These are phyloP conservation scores for Lithophane socia DNA, from an alignment of 2,888 invertebrate species.

Conservation along the genomic window DNA sequence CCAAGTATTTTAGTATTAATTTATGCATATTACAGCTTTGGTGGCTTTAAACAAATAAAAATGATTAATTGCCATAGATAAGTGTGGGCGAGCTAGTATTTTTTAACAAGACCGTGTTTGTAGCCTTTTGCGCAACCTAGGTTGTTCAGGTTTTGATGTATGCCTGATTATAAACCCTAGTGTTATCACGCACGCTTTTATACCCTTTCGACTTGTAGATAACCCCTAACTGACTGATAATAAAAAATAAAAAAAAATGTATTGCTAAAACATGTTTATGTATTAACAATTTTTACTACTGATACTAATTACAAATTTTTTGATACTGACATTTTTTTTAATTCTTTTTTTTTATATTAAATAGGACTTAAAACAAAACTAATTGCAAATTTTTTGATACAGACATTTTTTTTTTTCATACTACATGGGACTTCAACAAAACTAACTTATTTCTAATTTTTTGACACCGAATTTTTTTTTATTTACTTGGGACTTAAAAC, in stretches of 20 bases:
- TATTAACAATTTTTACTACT: too few species aligned
- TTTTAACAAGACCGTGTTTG: conserved; percentile 26
- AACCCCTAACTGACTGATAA: neutral
- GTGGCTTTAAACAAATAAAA: conserved; percentile 74
- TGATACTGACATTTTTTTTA: too few species aligned
- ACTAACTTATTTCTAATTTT: too few species aligned
- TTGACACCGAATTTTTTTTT: too few species aligned
- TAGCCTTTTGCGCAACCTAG: conserved; percentile 27
- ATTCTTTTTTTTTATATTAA: too few species aligned
- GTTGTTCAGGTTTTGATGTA: conserved; percentile 13
- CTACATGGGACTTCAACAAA: too few species aligned
- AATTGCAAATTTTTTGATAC: too few species aligned
- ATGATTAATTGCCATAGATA: conserved; percentile 70
- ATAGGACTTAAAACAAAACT: too few species aligned
- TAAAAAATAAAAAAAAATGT: neutral
- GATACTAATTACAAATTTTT: too few species aligned
- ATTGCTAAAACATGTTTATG: too few species aligned
- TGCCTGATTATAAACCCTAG: conserved; percentile 9
- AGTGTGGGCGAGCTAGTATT: conserved; percentile 27
- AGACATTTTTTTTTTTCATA: too few species aligned
- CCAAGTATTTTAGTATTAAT: conserved; percentile 67
- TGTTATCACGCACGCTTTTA: conserved; percentile 12
- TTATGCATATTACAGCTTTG: conserved; percentile 72
- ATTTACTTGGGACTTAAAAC: too few species aligned
- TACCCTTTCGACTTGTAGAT: neutral